These are phyloP conservation scores for Dasyprocta punctata DNA, from an alignment of 2,113 vertebrate genomes.

Conservation along the genomic window DNA sequence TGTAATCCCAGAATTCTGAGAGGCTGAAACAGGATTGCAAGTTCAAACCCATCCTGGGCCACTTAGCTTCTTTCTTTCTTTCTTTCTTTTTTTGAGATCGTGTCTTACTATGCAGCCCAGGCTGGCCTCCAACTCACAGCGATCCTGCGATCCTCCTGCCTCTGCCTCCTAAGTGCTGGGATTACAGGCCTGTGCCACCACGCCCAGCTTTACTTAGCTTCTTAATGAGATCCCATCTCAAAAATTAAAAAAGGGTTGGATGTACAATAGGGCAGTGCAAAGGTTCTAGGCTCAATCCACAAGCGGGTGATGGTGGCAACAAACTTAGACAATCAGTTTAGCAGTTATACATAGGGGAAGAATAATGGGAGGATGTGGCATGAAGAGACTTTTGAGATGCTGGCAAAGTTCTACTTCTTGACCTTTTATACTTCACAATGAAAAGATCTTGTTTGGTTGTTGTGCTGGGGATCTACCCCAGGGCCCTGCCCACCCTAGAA, in stretches of 20 bases:
- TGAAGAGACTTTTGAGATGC: not conserved
- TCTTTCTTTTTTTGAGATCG: no score
- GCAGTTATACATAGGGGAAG: not conserved
- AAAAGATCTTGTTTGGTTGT: not conserved
- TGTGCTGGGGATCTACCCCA: not conserved
- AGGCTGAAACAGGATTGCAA: not conserved
- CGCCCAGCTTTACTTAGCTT: not conserved
- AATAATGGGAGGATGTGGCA: not conserved
- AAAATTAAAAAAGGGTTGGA: not conserved
- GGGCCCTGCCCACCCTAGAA: not conserved
- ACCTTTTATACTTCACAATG: not conserved
- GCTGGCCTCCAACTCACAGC: no score
- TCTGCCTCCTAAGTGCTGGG: no score
- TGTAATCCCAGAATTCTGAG: not conserved
- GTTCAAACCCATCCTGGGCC: not conserved
- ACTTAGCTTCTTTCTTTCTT: not conserved
- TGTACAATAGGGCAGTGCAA: not conserved
- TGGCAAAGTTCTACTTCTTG: constrained; percentile 8
- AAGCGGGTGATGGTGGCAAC: not conserved
- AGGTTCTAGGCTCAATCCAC: not conserved
- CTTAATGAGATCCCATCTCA: not conserved
- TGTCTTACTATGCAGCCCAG: no score
- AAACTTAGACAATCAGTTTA: not conserved
- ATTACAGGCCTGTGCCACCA: no score
- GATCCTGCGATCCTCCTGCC: no score